Evolutionary conservation across 2,797 vertebrate species (phyloP), one percentile per base, ranked within the genome.

Genomic region (Oceanodroma leucorhoa): DNA sequence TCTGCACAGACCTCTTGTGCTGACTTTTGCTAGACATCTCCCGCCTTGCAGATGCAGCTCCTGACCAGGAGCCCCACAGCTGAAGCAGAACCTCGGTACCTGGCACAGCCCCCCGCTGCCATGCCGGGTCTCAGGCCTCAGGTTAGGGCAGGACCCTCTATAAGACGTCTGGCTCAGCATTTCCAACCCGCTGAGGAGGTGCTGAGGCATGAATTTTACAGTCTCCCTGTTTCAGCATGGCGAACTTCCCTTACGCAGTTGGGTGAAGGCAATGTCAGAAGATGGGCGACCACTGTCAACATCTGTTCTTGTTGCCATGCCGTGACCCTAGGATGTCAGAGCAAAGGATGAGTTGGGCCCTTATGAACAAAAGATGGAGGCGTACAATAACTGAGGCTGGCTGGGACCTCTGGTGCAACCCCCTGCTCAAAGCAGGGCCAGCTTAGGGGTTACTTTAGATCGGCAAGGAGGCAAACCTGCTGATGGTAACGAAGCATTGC

Each of bases 61-160:
- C 58, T 24, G 12, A 54, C 6, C n/a, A 27, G 41, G 8, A 78
- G 2, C 10, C 29, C 19, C 14, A 29, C 43, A 43, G 27, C 32
- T 40, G 17, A 29, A 75, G 55, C 45, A 89, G 24, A 24, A 45
- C 41, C 24, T 43, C 1, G 0, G 54, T 61, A 66, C 18, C 64
- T 51, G 65, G 30, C 27, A 50, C 10, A 29, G 40, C 3, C 16
- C n/a, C 20, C 8, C 1, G 0, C 5, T 1, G 1, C 26, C 7
- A 1, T 32, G 50, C 8, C 1, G 3, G 45, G 24, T 32, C 38
- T 90, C 51, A 54, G 45, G 32, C 18, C 64, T 60, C 48, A 24
- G 19, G 8, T 58, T 30, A 88, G 36, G 32, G 45, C 40, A 81
- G 29, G 32, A 48, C 15, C 12, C 22, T 50, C 26, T 30, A 2